Base-by-base conservation (phyloP, 2,113 vertebrate genomes). In the Enhydra lutris region DNA sequence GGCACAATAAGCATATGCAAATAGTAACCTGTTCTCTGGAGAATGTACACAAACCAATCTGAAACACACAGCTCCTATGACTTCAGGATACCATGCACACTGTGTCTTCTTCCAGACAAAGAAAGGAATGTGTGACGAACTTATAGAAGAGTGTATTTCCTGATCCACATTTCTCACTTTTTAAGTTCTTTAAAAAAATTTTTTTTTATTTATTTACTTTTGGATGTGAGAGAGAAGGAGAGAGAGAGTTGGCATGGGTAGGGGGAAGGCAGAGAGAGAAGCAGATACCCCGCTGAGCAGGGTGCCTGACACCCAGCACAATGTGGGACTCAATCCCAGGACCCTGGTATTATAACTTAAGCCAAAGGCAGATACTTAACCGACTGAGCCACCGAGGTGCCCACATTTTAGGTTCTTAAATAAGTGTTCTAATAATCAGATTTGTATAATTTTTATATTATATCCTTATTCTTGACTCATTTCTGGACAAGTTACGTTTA, bases 241-340 rank as follows among this genome's bases (percentile, higher is more conserved):
- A 63, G 12, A 65, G 13, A 34, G 63, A 34, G 31, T 67, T 3
- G 31, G 63, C 63, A 67, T 34, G 63, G 31, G 31, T 34, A 14
- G 29, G 63, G 14, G 63, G 14, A 18, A 15, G 31, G 63, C 31
- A 67, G 63, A 67, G 14, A 15, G 31, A 34, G 31, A 67, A 67
- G 63, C 63, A 67, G 63, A 67, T 31, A 34, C 31, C 63, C 31
- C 6, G 2, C 14, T 34, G 15, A 67, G 63, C 63, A 67, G 31
- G 14, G 14, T 34, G 6, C 31, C 15, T 0, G 3, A 67, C 7
- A 6, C 63, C 14, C 0, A 0, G 14, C 14, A 17, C 63, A 7
- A 67, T 34, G 63, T 0, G 6, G 29, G 29, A 6, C 13, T 65
- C 29, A 7, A 67, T 17, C 63, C 29, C 63, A 67, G 63, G 14